Evolutionary conservation across 2,888 invertebrate species (phyloP), one percentile per base, ranked within the genome.

Genomic region (Griposia aprilina): DNA sequence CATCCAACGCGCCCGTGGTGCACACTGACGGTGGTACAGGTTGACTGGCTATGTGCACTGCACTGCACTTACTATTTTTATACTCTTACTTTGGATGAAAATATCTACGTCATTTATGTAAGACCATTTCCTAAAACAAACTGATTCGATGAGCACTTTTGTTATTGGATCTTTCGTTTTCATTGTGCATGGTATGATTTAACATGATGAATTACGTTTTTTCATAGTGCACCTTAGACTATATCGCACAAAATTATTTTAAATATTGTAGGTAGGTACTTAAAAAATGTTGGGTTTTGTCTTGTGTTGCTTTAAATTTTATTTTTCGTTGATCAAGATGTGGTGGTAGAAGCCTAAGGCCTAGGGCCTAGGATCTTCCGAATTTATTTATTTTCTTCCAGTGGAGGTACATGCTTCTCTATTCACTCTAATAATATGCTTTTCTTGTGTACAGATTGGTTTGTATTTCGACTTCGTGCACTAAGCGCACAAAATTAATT

Each of bases 11-110:
- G 7, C 90, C 93, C 0, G 85, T 91, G 26, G 85, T 93, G 63
- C 94, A 93, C 75, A 87, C 92, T 78, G 91, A 94, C 88, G 95
- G 95, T 94, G 96, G 94, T 95, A 95, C 94, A 95, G 93, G 93
- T 95, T 94, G 91, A 93, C 82, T 93, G 74, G 74, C 88, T 89
- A 85, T 82, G 86, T 83, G 93, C 94, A 94, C 92, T 87, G 93
- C 94, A 94, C 87, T 88, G 93, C 94, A 94, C 87, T 88, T 82
- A 71, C 80, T 81, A 26, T 73, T 80, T 85, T 74, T 74, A 48
- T 78, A 45, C 74, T 82, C 71, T 52, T 65, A 30, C n/a, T 60
- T 50, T 67, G 36, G 17, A 45, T 30, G 8, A 15, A 41, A 41
- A 50, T 36, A 50, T 15, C 50, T 26, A 20, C 45, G 50, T 50